Percentiles rank a stretch among this genome's conserved stretches.
phyloP scores from a whole-genome alignment of 1,140 invertebrate species.

The Drosophila cardini region DNA sequence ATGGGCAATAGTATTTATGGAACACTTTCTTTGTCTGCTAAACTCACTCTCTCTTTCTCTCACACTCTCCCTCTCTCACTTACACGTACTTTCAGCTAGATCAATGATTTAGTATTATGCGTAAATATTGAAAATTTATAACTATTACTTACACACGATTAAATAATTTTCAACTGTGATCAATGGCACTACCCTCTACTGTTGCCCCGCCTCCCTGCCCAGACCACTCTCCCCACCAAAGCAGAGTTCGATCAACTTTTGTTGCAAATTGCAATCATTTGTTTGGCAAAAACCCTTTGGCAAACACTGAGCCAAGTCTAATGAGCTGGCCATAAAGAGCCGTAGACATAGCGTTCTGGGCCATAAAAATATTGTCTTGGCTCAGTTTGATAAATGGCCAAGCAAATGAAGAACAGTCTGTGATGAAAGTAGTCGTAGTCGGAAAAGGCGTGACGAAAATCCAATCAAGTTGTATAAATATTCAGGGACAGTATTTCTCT shows the following conservation, averaged over 20 bases:
- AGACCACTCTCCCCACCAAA: background rate
- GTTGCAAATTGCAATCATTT: slow-evolving; percentile 70
- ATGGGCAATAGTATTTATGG: background rate
- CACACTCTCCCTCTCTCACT: background rate
- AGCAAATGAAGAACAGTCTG: slow-evolving; percentile 34
- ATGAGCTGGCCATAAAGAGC: slow-evolving; percentile 48
- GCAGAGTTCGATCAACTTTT: slow-evolving; percentile 27
- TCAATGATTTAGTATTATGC: slow-evolving; percentile 18
- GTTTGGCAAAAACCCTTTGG: slow-evolving; percentile 72
- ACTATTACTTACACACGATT: slow-evolving; percentile 79
- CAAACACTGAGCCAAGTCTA: slow-evolving; percentile 46
- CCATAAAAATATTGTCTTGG: slow-evolving; percentile 60
- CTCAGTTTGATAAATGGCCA: slow-evolving; percentile 54
- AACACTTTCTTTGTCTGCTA: background rate
- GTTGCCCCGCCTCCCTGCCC: background rate
- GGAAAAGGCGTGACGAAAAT: slow-evolving; percentile 78
- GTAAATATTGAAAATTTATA: slow-evolving; percentile 67
- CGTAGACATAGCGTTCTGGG: slow-evolving; percentile 16
- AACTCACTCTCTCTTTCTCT: background rate
- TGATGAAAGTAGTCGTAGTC: background rate
- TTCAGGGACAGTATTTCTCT: slow-evolving; percentile 34
- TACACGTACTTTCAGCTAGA: background rate
- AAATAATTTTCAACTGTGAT: slow-evolving; percentile 54
- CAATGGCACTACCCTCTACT: background rate
- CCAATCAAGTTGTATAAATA: slow-evolving; percentile 73